Conservation (phyloP, 2,797 vertebrate genomes). For the Gastrophryne carolinensis region DNA sequence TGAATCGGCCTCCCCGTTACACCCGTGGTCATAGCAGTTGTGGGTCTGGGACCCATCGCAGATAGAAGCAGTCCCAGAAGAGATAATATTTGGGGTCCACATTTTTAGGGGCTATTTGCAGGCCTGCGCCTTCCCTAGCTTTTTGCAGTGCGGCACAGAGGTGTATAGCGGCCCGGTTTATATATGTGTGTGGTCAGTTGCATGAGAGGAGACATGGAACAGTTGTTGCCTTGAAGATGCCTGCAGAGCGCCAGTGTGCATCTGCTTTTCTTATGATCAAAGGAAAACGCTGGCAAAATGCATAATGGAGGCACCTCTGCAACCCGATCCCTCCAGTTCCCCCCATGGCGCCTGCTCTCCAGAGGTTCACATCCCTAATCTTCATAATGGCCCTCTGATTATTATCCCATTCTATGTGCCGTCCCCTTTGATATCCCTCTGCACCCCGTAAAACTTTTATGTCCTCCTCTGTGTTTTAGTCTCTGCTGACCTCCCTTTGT, state of each 20-base stretch:
- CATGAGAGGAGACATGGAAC: not conserved
- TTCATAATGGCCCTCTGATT: not conserved
- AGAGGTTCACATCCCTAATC: not conserved
- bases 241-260: constrained; percentile 5
- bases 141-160: no score
- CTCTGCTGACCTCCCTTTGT: not conserved
- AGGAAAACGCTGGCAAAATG: not conserved
- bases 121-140: no score
- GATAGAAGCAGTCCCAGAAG: no score
- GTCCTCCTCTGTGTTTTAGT: not conserved
- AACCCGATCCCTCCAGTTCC: constrained; percentile 12
- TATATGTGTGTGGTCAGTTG: not conserved
- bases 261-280: constrained; percentile 30
- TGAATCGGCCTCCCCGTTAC: no score
- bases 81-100: no score
- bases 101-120: no score
- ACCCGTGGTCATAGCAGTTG: no score
- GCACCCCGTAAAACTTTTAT: not conserved
- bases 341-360: not conserved
- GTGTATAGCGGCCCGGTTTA: not conserved
- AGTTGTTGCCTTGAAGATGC: not conserved
- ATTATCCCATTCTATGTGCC: not conserved
- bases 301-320: constrained; percentile 2
- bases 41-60: no score
- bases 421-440: not conserved